These are phyloP conservation scores for Limulus polyphemus DNA, from an alignment of 2,888 invertebrate genomes.

Conservation along the genomic window DNA sequence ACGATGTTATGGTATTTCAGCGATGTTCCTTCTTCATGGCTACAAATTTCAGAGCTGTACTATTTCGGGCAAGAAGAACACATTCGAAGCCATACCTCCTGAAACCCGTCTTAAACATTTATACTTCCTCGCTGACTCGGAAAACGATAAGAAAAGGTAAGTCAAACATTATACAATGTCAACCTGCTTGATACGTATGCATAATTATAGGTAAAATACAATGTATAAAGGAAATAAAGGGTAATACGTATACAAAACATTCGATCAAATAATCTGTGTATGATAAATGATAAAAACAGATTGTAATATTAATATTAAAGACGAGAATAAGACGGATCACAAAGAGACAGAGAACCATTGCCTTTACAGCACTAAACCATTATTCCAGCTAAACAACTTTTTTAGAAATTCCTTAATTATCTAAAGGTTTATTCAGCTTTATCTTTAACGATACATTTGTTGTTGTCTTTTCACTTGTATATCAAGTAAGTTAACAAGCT, in stretches of 20 bases:
- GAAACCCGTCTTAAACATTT: constrained; percentile 75
- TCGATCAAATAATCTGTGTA: too few relatives aligned
- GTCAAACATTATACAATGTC: too few relatives aligned
- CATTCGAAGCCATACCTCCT: constrained; percentile 80
- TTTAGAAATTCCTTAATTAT: too few relatives aligned
- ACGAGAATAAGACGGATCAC: neutral
- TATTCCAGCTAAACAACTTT: neutral
- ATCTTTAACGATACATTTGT: neutral
- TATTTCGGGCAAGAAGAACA: constrained; percentile 70
- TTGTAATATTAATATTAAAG: constrained; percentile 1
- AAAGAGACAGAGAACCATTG: neutral
- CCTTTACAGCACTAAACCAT: neutral
- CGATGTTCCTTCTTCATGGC: constrained; percentile 86
- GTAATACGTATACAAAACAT: neutral
- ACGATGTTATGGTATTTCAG: constrained; percentile 39
- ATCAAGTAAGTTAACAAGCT: neutral
- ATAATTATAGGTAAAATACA: neutral
- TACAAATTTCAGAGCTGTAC: constrained; percentile 70
- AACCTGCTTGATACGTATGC: neutral
- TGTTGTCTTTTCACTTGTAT: neutral
- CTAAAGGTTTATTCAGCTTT: neutral
- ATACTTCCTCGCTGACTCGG: constrained; percentile 84
- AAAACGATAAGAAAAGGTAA: constrained; percentile 87
- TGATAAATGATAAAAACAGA: neutral
- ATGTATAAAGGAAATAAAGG: neutral